Conservation (phyloP, 2,113 vertebrate genomes). For the Oceanodroma tethys region DNA sequence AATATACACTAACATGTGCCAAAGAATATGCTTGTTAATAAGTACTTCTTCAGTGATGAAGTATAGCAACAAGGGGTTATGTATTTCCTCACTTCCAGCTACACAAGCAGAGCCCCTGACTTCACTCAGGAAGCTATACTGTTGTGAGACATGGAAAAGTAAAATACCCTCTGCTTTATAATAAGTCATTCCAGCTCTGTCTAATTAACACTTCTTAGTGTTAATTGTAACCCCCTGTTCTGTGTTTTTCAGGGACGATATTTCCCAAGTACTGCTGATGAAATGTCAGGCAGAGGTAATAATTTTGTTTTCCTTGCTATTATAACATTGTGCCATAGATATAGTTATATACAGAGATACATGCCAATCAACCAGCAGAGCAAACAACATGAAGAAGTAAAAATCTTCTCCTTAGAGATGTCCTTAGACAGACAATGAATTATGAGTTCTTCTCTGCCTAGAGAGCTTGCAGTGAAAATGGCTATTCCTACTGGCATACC, state of each 20-base stretch:
- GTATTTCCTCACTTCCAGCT: conserved; percentile 10
- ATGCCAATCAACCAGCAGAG: conserved; percentile 51
- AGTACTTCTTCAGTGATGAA: not conserved
- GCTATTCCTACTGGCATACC: not conserved
- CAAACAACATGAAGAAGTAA: conserved; percentile 56
- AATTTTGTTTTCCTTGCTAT: conserved; percentile 64
- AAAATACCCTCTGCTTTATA: conserved; percentile 49
- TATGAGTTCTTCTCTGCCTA: conserved; percentile 18
- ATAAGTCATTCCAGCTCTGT: conserved; percentile 41
- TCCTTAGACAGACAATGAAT: conserved; percentile 29
- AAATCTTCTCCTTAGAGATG: conserved; percentile 35
- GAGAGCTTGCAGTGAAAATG: not conserved
- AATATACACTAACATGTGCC: not conserved
- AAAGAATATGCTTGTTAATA: conserved; percentile 12
- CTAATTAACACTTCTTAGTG: conserved; percentile 71
- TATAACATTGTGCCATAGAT: conserved; percentile 65
- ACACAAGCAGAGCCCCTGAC: not conserved
- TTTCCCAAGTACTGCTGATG: conserved; percentile 56
- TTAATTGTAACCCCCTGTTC: conserved; percentile 68
- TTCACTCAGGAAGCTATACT: conserved; percentile 32
- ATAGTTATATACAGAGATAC: conserved; percentile 64
- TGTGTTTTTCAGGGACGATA: conserved; percentile 56
- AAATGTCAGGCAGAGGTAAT: conserved; percentile 63
- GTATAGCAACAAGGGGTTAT: conserved; percentile 12
- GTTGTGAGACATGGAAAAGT: conserved; percentile 35